Base-by-base conservation (phyloP, 1,140 invertebrate species). In the Drosophila yakuba region DNA sequence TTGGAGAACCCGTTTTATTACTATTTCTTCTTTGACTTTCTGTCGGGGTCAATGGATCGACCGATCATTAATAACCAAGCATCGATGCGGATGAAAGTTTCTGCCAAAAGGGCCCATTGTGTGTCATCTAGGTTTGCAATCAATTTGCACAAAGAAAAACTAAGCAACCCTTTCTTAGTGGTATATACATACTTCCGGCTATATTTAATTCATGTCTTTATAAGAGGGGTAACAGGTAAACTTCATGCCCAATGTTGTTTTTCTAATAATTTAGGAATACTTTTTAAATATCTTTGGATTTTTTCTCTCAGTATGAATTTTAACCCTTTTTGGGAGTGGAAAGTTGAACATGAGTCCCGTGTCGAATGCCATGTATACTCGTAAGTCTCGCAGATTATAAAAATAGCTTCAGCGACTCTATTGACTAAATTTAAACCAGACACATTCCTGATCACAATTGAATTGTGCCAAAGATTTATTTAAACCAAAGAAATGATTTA, bases 21-120 rank as follows among this genome's bases (percentile, higher is more conserved):
- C 4, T 44, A 44, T 17, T 44, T 17, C 17, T 44, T 44, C 15
- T 57, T 57, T 57, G 43, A 48, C 67, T 71, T 71, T 71, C 67
- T 71, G 66, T 71, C 15, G 67, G 64, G 68, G 66, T 72, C 68
- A 72, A 72, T 72, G 68, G 68, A 58, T 72, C 25, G 68, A 50
- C 44, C 35, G 51, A 45, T 72, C 64, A 72, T 72, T 72, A 72
- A 72, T 72, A 72, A 72, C 68, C 68, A 51, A 64, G 38, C 25
- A 14, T 25, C 39, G 63, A 56, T 55, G 62, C 36, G 43, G 63
- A 69, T 45, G 64, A 69, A 69, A 69, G 63, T 66, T 66, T 66
- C 14, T 28, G 50, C 60, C 50, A 55, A 55, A 62, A 59, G 51
- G 64, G 67, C 51, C 67, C 38, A 58, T 66, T 38, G 36, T 66